Base-by-base conservation (phyloP, 2,113 vertebrate genomes). In the Psilopogon haemacephalus region DNA sequence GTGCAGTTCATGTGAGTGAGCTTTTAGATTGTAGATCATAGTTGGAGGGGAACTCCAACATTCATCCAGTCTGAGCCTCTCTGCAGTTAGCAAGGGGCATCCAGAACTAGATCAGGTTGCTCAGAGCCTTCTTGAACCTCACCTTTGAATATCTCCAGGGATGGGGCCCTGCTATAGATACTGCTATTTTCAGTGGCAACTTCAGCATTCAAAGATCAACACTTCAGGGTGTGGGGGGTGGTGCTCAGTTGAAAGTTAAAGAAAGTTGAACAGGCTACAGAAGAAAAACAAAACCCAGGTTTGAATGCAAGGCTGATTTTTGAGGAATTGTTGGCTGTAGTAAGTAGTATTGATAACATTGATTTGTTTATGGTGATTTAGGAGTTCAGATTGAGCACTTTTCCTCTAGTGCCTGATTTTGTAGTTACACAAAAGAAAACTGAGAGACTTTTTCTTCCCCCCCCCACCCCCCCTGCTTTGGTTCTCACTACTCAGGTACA, bases 141-240 rank as follows among this genome's bases (percentile, higher is more conserved):
- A 48, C 46, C 46, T 48, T 48, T 48, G 21, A 48, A 23, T 48
- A 23, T 48, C 46, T 48, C 23, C 12, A 26, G 23, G 23, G 23
- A 26, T 50, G 23, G 23, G 48, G 9, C 12, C 48, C 48, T 50
- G 23, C 11, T 50, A 50, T 42, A 52, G 24, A 15, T 33, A 32
- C 15, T 63, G 37, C 10, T 55, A 2, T 74, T 94, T 77, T 67
- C 23, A 59, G 3, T 20, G 65, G 63, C 48, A 76, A 55, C 63
- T 69, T 79, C 20, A 83, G 75, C 70, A 20, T 15, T 35, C 4
- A 19, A 56, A 77, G 11, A 63, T 60, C 6, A 37, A 19, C 59
- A 38, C 5, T 56, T 64, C 4, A 9, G 28, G 11, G 4, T 2
- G 48, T 28, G 27, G 4, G 2, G 11, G 1, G 1, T 27, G 8